phyloP scores from a whole-genome alignment of 2,113 vertebrate species.

The Carassius carassius region DNA sequence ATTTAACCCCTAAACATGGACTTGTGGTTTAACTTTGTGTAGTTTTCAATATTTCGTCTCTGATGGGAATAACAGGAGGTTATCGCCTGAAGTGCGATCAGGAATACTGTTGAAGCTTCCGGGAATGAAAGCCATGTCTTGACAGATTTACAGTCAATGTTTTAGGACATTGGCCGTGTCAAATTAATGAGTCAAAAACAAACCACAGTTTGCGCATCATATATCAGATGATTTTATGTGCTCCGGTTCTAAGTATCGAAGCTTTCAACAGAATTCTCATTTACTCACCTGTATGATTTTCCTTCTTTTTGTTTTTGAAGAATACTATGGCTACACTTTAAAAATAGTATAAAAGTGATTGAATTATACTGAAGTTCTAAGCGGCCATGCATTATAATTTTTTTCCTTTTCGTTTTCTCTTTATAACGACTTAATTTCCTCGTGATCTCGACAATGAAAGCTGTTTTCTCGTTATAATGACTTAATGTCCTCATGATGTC shows the following conservation, averaged over 20 bases:
- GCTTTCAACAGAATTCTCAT: not conserved
- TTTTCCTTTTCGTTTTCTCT: too few relatives aligned
- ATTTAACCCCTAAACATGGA: not conserved
- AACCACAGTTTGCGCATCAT: not conserved
- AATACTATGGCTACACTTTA: too few relatives aligned
- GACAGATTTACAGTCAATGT: slow-evolving; percentile 13
- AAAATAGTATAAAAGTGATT: too few relatives aligned
- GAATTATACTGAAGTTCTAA: too few relatives aligned
- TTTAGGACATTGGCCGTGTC: slow-evolving; percentile 8
- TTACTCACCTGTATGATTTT: not conserved
- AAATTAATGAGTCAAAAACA: slow-evolving; percentile 17
- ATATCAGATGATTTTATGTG: not conserved
- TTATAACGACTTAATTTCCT: too few relatives aligned
- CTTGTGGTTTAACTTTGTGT: not conserved
- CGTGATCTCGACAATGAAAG: too few relatives aligned
- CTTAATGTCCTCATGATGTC: too few relatives aligned
- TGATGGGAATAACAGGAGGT: not conserved
- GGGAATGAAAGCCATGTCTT: not conserved
- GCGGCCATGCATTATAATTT: too few relatives aligned
- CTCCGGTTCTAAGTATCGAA: not conserved
- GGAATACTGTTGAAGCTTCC: not conserved
- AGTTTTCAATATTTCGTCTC: not conserved
- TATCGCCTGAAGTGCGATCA: not conserved
- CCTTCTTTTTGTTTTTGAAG: too few relatives aligned
- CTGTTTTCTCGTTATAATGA: too few relatives aligned